Evolutionary conservation across 2,888 invertebrate genomes (phyloP), one percentile per base, ranked within the genome.

Genomic region (Drosophila villosipedis): DNA sequence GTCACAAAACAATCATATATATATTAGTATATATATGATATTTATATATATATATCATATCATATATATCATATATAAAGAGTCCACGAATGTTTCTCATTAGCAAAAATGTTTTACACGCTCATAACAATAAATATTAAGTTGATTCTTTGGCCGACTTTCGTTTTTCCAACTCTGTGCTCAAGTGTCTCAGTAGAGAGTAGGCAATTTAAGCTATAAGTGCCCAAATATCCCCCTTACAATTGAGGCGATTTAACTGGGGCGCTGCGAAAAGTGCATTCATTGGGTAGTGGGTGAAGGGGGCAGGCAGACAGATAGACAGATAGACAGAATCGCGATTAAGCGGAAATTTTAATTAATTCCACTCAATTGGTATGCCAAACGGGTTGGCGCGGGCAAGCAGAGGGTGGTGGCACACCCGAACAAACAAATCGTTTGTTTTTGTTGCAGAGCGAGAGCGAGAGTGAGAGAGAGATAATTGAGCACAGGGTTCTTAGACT

Each of bases 341-440:
- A 82, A 84, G 77, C 89, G 90, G 90, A 89, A 89, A 85, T 89
- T 88, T 89, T 89, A 90, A 89, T 89, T 89, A 87, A 89, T 89
- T 89, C 88, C 85, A 83, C 80, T 84, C 85, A 84, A 85, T 85
- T 85, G 84, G 52, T 79, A 79, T 83, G 83, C 59, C 58, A 62
- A 57, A 47, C 25, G 35, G 16, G 14, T 10, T 10, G 54, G 1
- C 39, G 33, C 25, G 25, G 39, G 49, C 30, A 37, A 31, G 62
- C 64, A 54, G 35, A 16, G 39, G 16, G 25, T 19, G n/a, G 28
- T 1, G 25, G 5, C 7, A 14, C 10, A 28, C 25, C 31, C 64
- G 59, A 75, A 86, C 81, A 88, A 77, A 66, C 82, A 64, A 76
- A 66, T 78, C 74, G 80, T 77, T 82, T 84, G 80, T 78, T 69